Conservation (phyloP, 1,140 invertebrate species). For the Diorhabda elongata region DNA sequence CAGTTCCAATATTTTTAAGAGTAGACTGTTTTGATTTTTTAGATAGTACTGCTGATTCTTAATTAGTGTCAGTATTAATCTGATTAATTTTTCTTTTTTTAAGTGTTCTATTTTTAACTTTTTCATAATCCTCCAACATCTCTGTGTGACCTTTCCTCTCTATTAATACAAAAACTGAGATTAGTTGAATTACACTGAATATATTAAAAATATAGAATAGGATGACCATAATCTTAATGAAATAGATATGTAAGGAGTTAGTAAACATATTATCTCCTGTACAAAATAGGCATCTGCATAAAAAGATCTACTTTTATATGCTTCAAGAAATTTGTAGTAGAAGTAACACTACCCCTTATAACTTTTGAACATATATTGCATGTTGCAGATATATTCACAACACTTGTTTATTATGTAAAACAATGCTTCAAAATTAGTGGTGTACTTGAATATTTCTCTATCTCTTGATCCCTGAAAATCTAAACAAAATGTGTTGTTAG, state of each 20-base stretch:
- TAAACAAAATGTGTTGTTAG: too few relatives aligned
- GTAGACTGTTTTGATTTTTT: too few relatives aligned
- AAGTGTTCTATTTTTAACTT: too few relatives aligned
- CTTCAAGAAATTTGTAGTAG: slow-evolving; percentile 5
- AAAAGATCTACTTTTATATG: background rate
- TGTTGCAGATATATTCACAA: background rate
- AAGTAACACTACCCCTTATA: background rate
- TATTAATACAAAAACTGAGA: too few relatives aligned
- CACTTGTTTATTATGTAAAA: too few relatives aligned
- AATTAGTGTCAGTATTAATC: background rate
- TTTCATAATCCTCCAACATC: too few relatives aligned
- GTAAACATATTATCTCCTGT: too few relatives aligned
- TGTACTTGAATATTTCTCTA: too few relatives aligned
- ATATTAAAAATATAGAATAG: background rate
- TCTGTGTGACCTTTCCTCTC: too few relatives aligned
- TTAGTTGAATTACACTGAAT: background rate
- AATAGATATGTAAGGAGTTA: background rate
- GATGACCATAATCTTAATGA: background rate
- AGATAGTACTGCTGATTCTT: background rate
- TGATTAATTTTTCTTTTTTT: background rate
- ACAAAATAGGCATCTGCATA: background rate
- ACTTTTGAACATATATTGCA: slow-evolving; percentile 1
- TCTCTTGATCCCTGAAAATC: too few relatives aligned
- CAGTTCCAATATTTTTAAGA: too few relatives aligned
- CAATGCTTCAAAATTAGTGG: too few relatives aligned